Percentiles rank a stretch among this genome's conserved stretches.
phyloP scores from a whole-genome alignment of 1,140 invertebrate species.

The Myzus persicae region DNA sequence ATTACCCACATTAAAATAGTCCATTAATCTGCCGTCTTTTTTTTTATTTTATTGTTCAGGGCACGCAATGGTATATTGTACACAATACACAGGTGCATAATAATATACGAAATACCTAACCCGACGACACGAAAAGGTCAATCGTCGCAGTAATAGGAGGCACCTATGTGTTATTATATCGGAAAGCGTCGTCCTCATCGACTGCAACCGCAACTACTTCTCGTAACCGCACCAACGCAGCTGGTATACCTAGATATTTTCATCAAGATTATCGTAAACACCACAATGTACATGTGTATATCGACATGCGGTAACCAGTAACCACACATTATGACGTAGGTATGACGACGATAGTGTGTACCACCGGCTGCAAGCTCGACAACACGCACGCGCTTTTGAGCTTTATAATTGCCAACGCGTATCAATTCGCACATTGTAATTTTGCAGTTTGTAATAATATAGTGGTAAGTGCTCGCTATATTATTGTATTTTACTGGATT shows the following conservation, averaged over 20 bases:
- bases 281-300: background rate
- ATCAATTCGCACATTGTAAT: background rate
- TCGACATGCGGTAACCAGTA: background rate
- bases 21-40: slow-evolving; percentile 40
- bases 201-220: background rate
- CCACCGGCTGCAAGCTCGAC: background rate
- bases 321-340: no score
- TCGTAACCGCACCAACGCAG: background rate
- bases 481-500: background rate
- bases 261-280: background rate
- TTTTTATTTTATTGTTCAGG: slow-evolving; percentile 34
- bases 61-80: background rate
- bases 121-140: slow-evolving; percentile 42
- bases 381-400: background rate
- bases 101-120: background rate
- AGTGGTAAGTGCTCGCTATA: background rate
- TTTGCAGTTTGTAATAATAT: background rate
- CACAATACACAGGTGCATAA: background rate
- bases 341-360: no score
- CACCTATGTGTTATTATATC: background rate
- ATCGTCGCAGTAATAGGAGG: background rate
- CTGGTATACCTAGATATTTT: background rate
- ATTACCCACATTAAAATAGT: slow-evolving; percentile 51
- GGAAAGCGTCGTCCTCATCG: background rate
- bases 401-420: background rate